These are phyloP conservation scores for Rhadina sibilatrix DNA, from an alignment of 2,113 vertebrate genomes.

Conservation along the genomic window DNA sequence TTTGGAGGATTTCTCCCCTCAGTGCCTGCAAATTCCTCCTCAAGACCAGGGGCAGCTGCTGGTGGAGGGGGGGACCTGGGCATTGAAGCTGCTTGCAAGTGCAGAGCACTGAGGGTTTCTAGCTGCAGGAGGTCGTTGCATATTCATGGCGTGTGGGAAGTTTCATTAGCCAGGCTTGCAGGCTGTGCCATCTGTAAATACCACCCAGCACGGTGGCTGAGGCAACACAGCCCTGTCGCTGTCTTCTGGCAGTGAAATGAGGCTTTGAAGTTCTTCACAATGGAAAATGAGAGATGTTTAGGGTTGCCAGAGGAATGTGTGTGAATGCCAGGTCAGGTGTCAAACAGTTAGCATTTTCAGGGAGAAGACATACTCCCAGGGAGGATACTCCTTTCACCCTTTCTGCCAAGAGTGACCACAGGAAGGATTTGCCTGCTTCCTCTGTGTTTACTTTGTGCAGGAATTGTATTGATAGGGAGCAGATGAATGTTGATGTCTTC, in stretches of 20 bases:
- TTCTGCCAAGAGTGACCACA: not conserved
- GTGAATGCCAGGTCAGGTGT: not conserved
- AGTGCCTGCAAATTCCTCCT: not conserved
- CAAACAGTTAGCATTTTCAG: not conserved
- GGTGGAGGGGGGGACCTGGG: rapidly evolving
- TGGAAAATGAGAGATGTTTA: not conserved
- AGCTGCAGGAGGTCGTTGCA: not conserved
- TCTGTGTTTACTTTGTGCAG: not conserved
- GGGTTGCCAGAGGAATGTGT: not conserved
- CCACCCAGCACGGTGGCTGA: not conserved
- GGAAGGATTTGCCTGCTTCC: not conserved
- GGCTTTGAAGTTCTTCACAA: not conserved
- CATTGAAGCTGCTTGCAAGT: not conserved
- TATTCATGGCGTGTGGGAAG: not conserved
- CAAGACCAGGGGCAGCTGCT: not conserved
- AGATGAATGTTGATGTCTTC: not conserved
- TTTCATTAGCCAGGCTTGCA: not conserved
- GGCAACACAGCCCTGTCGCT: not conserved
- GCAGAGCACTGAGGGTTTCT: not conserved
- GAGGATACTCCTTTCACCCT: not conserved
- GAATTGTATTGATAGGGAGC: not conserved
- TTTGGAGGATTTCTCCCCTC: not conserved
- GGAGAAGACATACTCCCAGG: not conserved
- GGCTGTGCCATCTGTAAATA: not conserved
- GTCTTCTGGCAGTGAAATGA: not conserved